Evolutionary conservation across 2,113 vertebrate genomes (phyloP).

Genomic region (Amblyopsis rosae): DNA sequence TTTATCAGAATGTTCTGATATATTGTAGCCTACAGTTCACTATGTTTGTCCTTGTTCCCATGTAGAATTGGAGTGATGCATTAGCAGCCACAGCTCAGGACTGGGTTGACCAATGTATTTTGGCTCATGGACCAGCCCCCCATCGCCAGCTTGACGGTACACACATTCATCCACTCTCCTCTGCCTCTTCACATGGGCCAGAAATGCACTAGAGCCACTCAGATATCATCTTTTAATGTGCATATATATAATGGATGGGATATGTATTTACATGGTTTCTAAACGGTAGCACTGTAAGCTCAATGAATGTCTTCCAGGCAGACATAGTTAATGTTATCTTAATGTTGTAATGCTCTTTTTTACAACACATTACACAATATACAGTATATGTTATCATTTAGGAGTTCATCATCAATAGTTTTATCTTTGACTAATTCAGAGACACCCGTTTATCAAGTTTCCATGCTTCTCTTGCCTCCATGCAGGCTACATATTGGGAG

Average conservation of each 20-base stretch:
- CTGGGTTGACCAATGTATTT: conserved; percentile 65
- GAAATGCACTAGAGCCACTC: not conserved
- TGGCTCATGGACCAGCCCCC: conserved; percentile 53
- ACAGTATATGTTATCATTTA: conserved; percentile 18
- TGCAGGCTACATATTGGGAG: conserved; percentile 65
- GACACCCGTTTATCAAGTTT: conserved; percentile 14
- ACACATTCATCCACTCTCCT: not conserved
- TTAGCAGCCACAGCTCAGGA: conserved; percentile 50
- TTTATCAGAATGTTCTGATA: not conserved
- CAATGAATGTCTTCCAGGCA: conserved; percentile 2
- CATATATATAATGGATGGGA: not conserved
- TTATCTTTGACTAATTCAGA: conserved; percentile 25
- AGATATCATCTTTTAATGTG: not conserved
- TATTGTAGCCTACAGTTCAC: too few relatives aligned
- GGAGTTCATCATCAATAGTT: conserved; percentile 14
- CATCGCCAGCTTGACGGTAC: conserved; percentile 56
- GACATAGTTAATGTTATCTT: conserved; percentile 22
- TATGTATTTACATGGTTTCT: not conserved
- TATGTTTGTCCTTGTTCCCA: not conserved
- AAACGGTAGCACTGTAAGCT: not conserved
- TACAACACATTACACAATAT: conserved; percentile 17
- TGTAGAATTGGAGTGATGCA: conserved; percentile 57
- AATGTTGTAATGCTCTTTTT: conserved; percentile 28
- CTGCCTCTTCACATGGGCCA: not conserved
- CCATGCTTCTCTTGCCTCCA: conserved; percentile 3